Base-by-base conservation (phyloP, 2,888 invertebrate species). In the Danaus chrysippus region DNA sequence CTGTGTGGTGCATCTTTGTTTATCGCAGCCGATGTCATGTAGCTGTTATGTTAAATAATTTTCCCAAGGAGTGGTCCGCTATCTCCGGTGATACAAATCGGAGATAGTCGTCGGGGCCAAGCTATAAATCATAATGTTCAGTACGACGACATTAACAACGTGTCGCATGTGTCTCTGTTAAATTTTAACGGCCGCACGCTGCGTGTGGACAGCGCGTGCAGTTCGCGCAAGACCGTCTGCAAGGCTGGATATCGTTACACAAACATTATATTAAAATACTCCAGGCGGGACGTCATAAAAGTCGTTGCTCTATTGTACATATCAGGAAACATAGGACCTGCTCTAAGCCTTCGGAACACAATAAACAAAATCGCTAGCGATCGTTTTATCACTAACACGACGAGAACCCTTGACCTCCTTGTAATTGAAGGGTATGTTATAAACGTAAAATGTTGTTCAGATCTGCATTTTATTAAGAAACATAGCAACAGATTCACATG, bases 121-220 rank as follows among this genome's bases (percentile, higher is more conserved):
- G 71, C 71, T 71, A 82, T 87, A 82, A 86, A 84, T 87, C 83
- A 81, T 75, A 76, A 73, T 75, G 74, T 77, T 79, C 70, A 73
- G 73, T 71, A 73, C 70, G 64, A 69, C 69, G 65, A 70, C 70
- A 67, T 66, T 71, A 71, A 71, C 69, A 66, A 68, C 68, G 68
- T 71, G 84, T 86, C 81, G 84, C 82, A 78, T 77, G 79, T 81
- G 84, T 83, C 77, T 73, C 69, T 76, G 80, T 82, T 84, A 84
- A 86, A 85, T 84, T 80, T 71, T 74, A 71, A 49, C 11, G 79
- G 74, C 79, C 81, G 72, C 86, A 81, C 73, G 87, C 85, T 82
- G 87, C 66, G 84, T 71, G 73, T 68, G 67, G 69, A 63, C 64
- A 63, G 68, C 70, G 71, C 49, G 9, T n/a, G 15, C 13, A 46